Percentiles rank a stretch among this genome's conserved stretches.
phyloP scores from a whole-genome alignment of 2,888 invertebrate genomes.

The Erebia aethiops region DNA sequence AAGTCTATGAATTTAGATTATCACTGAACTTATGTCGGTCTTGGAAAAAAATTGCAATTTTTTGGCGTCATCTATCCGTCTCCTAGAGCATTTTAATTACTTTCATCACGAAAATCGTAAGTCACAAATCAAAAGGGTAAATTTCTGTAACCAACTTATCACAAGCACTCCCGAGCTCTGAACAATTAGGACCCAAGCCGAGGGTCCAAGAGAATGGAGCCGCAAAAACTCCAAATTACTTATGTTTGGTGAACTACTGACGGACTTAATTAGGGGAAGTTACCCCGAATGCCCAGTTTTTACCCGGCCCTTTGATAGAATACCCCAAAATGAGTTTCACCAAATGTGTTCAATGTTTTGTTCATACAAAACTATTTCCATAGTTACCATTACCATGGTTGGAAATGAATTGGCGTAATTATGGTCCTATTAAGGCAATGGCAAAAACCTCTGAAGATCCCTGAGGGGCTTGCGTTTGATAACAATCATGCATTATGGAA shows the following conservation, averaged over 20 bases:
- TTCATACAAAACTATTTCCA: slow-evolving; percentile 2
- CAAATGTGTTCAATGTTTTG: slow-evolving; percentile 12
- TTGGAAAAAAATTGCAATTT: too few species aligned
- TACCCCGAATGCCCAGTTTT: slow-evolving; percentile 38
- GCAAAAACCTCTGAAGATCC: too few species aligned
- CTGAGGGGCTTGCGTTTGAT: too few species aligned
- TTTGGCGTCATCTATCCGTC: too few species aligned
- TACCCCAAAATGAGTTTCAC: slow-evolving; percentile 30
- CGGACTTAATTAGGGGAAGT: slow-evolving; percentile 45
- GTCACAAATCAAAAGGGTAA: slow-evolving; percentile 32
- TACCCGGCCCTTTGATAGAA: slow-evolving; percentile 37
- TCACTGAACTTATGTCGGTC: too few species aligned
- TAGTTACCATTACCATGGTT: background rate
- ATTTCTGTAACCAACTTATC: slow-evolving; percentile 31
- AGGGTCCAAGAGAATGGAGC: slow-evolving; percentile 35
- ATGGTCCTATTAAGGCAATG: background rate
- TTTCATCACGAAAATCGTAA: background rate
- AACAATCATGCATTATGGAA: too few species aligned
- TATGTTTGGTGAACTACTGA: slow-evolving; percentile 43
- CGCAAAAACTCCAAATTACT: slow-evolving; percentile 46
- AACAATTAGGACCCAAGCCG: slow-evolving; percentile 39
- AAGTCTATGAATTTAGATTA: too few species aligned
- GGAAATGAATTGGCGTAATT: slow-evolving; percentile 1
- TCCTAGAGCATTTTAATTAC: too few species aligned
- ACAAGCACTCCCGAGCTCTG: slow-evolving; percentile 30